Conservation (phyloP, 2,888 invertebrate genomes). For the Ectropis crepuscularia region DNA sequence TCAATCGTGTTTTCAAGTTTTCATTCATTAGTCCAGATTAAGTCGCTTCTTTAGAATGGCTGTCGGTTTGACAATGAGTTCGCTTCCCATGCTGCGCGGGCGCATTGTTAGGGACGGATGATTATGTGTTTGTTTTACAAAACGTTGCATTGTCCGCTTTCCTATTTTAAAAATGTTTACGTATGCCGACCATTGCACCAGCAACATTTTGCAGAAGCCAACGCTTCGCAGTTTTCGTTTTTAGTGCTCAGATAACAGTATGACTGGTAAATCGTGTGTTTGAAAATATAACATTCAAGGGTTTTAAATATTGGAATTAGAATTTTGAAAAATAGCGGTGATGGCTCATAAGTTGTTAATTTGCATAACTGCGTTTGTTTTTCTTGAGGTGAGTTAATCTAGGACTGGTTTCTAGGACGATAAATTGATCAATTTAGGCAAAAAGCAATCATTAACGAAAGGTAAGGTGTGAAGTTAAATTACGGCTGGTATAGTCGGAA, state of each 20-base stretch:
- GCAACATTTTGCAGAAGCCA: neutral
- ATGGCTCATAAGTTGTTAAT: constrained; percentile 16
- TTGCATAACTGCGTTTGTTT: constrained; percentile 3
- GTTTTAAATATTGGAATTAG: neutral
- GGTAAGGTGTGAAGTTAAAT: too few relatives aligned
- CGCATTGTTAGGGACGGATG: constrained; percentile 9
- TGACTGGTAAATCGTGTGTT: neutral
- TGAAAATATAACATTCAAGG: too few relatives aligned
- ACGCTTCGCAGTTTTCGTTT: neutral
- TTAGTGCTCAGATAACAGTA: neutral
- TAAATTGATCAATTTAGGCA: too few relatives aligned
- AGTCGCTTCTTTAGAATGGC: too few relatives aligned
- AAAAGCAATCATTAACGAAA: too few relatives aligned
- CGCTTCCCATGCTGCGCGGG: too few relatives aligned
- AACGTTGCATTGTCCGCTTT: constrained; percentile 1
- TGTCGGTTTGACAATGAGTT: too few relatives aligned
- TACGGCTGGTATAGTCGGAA: too few relatives aligned
- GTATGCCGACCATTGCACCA: neutral
- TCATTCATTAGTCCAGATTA: too few relatives aligned
- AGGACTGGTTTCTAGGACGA: neutral
- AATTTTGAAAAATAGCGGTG: neutral
- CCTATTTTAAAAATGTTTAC: constrained; percentile 2
- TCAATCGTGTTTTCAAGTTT: too few relatives aligned
- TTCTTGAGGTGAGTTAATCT: constrained; percentile 11
- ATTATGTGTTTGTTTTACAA: constrained; percentile 7